Conservation (phyloP, 1,140 invertebrate species). For the Patella vulgata region DNA sequence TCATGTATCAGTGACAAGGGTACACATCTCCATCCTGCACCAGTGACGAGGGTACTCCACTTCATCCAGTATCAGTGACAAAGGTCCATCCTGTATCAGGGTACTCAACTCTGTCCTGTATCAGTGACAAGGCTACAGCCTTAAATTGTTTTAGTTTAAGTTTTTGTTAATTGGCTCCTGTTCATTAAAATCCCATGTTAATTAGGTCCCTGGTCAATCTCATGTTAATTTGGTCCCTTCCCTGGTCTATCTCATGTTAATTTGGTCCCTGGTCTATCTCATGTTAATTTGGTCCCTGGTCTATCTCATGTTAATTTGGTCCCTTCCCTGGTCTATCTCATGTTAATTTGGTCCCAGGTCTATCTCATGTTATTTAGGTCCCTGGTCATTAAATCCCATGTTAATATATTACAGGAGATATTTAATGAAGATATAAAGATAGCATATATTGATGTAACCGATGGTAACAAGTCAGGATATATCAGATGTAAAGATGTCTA, state of each 20-base stretch:
- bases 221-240: too few species aligned
- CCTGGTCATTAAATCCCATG: neutral
- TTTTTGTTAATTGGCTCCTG: too few species aligned
- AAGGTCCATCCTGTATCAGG: too few species aligned
- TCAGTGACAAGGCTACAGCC: too few species aligned
- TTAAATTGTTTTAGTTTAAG: too few species aligned
- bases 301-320: neutral
- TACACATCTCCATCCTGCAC: too few species aligned
- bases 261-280: neutral
- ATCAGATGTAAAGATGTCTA: conserved; percentile 52
- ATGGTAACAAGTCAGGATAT: conserved; percentile 40
- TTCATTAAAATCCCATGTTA: too few species aligned
- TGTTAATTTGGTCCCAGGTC: neutral
- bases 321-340: neutral
- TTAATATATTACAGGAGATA: conserved; percentile 35
- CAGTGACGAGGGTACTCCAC: too few species aligned
- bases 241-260: neutral
- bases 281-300: neutral
- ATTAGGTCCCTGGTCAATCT: too few species aligned
- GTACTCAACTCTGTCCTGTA: too few species aligned
- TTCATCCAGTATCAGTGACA: too few species aligned
- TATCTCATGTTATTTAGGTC: neutral
- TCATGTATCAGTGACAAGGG: too few species aligned
- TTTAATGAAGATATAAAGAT: conserved; percentile 38
- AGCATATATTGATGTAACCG: conserved; percentile 59